These are phyloP conservation scores for Parasteatoda lunata DNA, from an alignment of 2,888 invertebrate genomes.

Conservation along the genomic window DNA sequence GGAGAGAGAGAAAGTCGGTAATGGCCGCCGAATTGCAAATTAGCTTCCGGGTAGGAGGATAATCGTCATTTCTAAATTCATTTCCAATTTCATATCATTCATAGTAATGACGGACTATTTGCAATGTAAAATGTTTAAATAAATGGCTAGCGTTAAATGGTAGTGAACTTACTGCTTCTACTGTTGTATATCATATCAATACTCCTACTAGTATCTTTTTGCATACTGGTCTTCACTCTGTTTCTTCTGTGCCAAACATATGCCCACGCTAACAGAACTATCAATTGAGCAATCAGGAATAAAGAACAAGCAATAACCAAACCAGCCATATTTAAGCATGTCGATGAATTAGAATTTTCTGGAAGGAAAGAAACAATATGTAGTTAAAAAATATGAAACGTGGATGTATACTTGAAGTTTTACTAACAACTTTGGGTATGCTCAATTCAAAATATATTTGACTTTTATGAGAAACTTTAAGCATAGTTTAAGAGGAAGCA, in stretches of 20 bases:
- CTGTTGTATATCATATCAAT: slow-evolving; percentile 66
- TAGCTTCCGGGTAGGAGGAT: no score
- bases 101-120: no score
- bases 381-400: background rate
- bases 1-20: no score
- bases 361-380: slow-evolving; percentile 12
- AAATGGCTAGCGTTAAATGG: no score
- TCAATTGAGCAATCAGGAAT: slow-evolving; percentile 89
- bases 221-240: slow-evolving; percentile 54
- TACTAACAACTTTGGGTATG: background rate
- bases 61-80: no score
- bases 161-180: slow-evolving; percentile 45
- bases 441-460: background rate
- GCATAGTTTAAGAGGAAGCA: background rate
- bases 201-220: slow-evolving; percentile 59
- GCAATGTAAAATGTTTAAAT: no score
- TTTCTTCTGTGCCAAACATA: slow-evolving; percentile 85
- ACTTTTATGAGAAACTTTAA: background rate
- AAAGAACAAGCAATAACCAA: slow-evolving; percentile 89
- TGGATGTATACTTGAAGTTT: background rate
- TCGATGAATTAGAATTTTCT: slow-evolving; percentile 10
- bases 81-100: no score
- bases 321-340: slow-evolving; percentile 85
- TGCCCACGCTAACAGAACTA: slow-evolving; percentile 90
- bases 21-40: no score